Base-by-base conservation (phyloP, 1,140 invertebrate genomes). In the Philaenus spumarius region DNA sequence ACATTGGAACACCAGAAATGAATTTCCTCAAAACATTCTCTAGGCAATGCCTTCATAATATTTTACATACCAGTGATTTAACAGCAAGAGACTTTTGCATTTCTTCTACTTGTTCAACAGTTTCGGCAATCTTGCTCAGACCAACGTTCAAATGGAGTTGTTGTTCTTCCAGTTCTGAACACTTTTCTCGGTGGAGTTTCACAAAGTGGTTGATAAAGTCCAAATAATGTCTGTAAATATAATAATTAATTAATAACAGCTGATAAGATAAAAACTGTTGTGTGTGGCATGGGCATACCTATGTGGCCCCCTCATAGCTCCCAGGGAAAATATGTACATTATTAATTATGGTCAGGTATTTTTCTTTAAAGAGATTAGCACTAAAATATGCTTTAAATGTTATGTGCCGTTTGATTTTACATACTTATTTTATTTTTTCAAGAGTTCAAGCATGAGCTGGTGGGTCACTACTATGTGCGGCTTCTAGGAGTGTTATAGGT, bases 201-300 rank as follows among this genome's bases (percentile, higher is more conserved):
- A 97, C 96, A 79, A 98, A 98, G 74, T 99, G 97, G 75, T 98
- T 91, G 67, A 99, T 99, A 72, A 99, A 99, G 75, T 99, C 97
- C n/a, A 99, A 75, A 73, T 97, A 99, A 77, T 99, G 97, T 56
- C 84, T 81, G 68, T n/a, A 70, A 66, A 61, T 58, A 55, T 22
- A 24, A 51, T 20, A 46, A 55, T 30, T 30, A 30, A 30, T 30
- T 30, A 30, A n/a, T n/a, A n/a, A n/a, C n/a, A n/a, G n/a, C n/a
- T n/a, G n/a, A n/a, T n/a, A n/a, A n/a, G n/a, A n/a, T n/a, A n/a
- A n/a, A n/a, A n/a, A n/a, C n/a, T n/a, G n/a, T n/a, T n/a, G n/a
- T n/a, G n/a, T n/a, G n/a, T n/a, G n/a, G n/a, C n/a, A n/a, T n/a
- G n/a, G n/a, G n/a, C n/a, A n/a, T n/a, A n/a, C n/a, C n/a, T n/a